Evolutionary conservation across 2,797 vertebrate genomes (phyloP).

Genomic region (Basileuterus tristriatus): DNA sequence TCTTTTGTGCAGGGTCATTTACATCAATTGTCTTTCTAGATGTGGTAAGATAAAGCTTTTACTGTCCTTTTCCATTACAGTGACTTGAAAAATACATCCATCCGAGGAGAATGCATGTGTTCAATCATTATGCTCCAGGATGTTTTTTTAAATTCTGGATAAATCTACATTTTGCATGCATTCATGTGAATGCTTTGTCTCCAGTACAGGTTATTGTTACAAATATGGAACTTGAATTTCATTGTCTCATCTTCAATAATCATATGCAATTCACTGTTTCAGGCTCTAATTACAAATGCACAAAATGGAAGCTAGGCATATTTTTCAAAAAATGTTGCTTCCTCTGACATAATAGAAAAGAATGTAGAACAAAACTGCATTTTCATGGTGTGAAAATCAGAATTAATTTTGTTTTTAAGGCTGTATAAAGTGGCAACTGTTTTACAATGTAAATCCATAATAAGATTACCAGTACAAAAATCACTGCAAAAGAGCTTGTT

Average conservation of each 20-base stretch:
- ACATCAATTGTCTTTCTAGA: neutral
- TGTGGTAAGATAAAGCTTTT: neutral
- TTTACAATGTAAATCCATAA: neutral
- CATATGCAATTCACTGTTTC: neutral
- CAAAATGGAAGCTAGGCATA: neutral
- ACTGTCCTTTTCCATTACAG: neutral
- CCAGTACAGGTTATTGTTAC: neutral
- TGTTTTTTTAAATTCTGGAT: neutral
- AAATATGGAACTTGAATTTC: neutral
- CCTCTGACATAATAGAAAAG: neutral
- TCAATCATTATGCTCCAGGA: neutral
- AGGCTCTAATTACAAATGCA: neutral
- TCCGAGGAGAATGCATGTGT: neutral
- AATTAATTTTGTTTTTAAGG: neutral
- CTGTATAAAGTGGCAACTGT: neutral
- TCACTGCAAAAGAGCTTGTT: neutral
- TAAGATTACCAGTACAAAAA: neutral
- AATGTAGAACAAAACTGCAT: neutral
- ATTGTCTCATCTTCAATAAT: neutral
- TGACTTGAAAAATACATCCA: neutral
- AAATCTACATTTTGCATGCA: neutral
- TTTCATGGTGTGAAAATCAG: neutral
- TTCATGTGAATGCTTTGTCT: neutral
- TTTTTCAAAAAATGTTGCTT: neutral
- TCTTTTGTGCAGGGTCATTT: neutral